A percentile compares a stretch with the other conserved stretches of the same genome.
These are phyloP conservation scores for Miltochrista miniata DNA, from an alignment of 2,888 invertebrate species.

Conservation along the genomic window DNA sequence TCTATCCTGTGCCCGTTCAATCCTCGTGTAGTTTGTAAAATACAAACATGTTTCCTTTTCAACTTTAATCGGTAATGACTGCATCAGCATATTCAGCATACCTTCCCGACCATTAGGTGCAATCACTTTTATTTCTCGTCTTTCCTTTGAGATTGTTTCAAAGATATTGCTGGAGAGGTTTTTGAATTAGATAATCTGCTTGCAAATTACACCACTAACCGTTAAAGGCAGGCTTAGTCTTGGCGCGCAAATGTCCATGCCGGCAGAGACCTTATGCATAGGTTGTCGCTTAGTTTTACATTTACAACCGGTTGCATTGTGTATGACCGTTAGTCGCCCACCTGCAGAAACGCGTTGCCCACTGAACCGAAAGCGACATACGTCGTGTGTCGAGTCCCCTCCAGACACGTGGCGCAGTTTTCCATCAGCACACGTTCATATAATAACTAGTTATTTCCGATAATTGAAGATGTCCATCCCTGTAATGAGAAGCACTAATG, in stretches of 20 bases:
- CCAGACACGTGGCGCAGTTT: slow-evolving; percentile 59
- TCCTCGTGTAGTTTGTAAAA: too few relatives aligned
- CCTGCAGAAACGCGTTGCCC: slow-evolving; percentile 69
- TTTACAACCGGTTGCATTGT: slow-evolving; percentile 52
- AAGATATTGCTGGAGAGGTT: neutral
- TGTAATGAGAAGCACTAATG: slow-evolving; percentile 18
- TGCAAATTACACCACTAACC: slow-evolving; percentile 39
- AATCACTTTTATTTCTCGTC: neutral
- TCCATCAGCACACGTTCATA: slow-evolving; percentile 42
- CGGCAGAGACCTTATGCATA: slow-evolving; percentile 34
- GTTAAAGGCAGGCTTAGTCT: slow-evolving; percentile 38
- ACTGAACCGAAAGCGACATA: slow-evolving; percentile 77
- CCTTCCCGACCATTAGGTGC: neutral
- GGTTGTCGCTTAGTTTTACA: slow-evolving; percentile 34
- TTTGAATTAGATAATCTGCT: slow-evolving; percentile 6
- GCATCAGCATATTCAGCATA: too few relatives aligned
- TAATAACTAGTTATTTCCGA: slow-evolving; percentile 32
- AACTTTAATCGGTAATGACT: neutral
- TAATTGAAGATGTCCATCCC: slow-evolving; percentile 7
- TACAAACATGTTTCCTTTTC: neutral
- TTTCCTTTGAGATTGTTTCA: neutral
- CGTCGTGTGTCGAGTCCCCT: slow-evolving; percentile 42
- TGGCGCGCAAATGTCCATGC: slow-evolving; percentile 47
- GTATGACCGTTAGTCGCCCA: slow-evolving; percentile 77
- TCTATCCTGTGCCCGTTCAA: too few relatives aligned